phyloP scores from a whole-genome alignment of 2,113 vertebrate genomes.

The Megaleporinus macrocephalus region DNA sequence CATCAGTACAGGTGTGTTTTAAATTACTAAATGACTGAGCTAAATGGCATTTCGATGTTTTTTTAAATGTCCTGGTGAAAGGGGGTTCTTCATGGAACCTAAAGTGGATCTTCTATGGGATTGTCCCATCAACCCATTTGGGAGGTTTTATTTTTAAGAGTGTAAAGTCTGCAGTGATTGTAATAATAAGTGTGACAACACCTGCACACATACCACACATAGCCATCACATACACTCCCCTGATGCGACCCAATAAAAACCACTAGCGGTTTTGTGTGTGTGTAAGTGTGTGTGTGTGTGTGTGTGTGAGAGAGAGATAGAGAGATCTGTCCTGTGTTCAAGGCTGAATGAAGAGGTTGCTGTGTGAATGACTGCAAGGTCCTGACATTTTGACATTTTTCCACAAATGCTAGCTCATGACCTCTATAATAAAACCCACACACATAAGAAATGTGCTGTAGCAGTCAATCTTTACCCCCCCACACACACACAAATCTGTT shows the following conservation, averaged over 20 bases:
- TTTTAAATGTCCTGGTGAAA: too few relatives aligned
- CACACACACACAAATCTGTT: too few relatives aligned
- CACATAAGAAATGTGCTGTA: too few relatives aligned
- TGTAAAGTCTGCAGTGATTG: neutral
- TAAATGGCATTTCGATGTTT: too few relatives aligned
- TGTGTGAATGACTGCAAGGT: constrained; percentile 3
- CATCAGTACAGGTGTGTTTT: too few relatives aligned
- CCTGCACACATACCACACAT: constrained; percentile 15
- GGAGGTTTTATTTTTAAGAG: neutral
- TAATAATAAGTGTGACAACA: neutral
- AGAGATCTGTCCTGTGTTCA: constrained; percentile 23
- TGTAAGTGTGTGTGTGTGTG: neutral
- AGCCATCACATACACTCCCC: constrained; percentile 34
- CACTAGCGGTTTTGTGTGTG: neutral
- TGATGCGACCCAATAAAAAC: constrained; percentile 28
- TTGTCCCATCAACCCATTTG: neutral
- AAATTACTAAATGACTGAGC: too few relatives aligned
- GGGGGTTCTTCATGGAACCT: neutral
- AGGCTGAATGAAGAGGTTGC: constrained; percentile 26
- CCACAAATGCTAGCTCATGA: too few relatives aligned
- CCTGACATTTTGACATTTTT: too few relatives aligned
- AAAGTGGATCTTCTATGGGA: neutral
- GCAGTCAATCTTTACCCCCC: too few relatives aligned
- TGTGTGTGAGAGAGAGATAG: constrained; percentile 4
- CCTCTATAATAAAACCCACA: too few relatives aligned